Evolutionary conservation across 2,888 invertebrate species (phyloP), one percentile per base, ranked within the genome.

Genomic region (Plutella xylostella): DNA sequence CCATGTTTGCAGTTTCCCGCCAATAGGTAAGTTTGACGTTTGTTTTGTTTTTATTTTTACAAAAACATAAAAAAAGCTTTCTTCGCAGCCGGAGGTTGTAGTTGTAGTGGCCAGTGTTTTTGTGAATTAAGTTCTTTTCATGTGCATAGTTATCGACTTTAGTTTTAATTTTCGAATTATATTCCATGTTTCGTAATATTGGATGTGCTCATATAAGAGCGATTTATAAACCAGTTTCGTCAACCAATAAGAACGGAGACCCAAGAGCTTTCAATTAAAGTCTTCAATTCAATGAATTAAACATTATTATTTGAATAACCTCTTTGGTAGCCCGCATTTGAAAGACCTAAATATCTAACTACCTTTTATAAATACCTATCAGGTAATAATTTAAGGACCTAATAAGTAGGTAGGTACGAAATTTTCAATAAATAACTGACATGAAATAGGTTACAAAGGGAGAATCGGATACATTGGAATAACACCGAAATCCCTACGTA

Each of bases 241-340:
- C 14, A 22, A 25, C 39, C 39, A 39, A 38, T 38, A 38, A 38
- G 21, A 21, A 38, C 18, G 15, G 18, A 7, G 6, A 4, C 4
- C 15, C 39, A 39, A 39, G 19, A 39, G 39, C 39, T 39, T 39
- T 39, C 39, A 39, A 25, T 39, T 37, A 14, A 39, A 39, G 39
- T 25, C 17, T 20, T 11, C 20, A 33, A 15, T n/a, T 19, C 39
- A 25, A 39, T 39, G 39, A 39, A 39, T 39, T 39, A 25, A 25
- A 39, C 25, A 39, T 39, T 39, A 15, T 17, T 15, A 39, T 39
- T 39, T 21, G 22, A 15, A 33, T n/a, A 28, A 28, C 11, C 28
- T 28, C n/a, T n/a, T n/a, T 2, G n/a, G 28, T 25, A 25, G 25
- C 11, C 28, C 28, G 28, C 28, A 28, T 28, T 28, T 28, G 4